Base-by-base conservation (phyloP, 1,140 invertebrate species). In the Cotesia glomerata region DNA sequence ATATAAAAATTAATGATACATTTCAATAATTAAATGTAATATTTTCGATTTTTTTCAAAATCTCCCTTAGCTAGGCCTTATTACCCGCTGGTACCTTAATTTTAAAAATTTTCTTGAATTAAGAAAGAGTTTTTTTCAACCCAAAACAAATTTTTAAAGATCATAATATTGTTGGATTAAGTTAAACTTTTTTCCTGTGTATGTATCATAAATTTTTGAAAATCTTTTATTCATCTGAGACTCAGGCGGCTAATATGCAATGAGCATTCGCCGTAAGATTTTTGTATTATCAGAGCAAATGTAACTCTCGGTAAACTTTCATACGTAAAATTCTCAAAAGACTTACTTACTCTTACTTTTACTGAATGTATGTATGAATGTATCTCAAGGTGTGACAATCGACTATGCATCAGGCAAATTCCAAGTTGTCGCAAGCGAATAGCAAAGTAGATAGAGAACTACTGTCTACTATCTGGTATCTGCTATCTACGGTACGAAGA, bases 251-350 rank as follows among this genome's bases (percentile, higher is more conserved):
- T 58, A 58, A 58, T 58, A 58, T 58, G 56, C 56, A 58, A 45
- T 58, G 56, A 58, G 56, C 16, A 58, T 58, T 58, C 9, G 11
- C 63, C 58, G 71, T 59, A 72, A 75, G 76, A 80, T 78, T 76
- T 45, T 62, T 72, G 73, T 72, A 81, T 82, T 82, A 83, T 79
- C 79, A 81, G 78, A 81, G 76, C 77, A 82, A 82, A 83, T 83
- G 82, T 83, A 80, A 81, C 79, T 81, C 79, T 76, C 74, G 74
- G 51, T 62, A 35, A 58, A 70, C 68, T 32, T 32, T 32, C 32
- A 59, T 64, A n/a, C 49, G 26, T 13, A 59, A 65, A 66, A 72
- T 72, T 72, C 71, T 63, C 63, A 72, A 16, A 18, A 16, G 51
- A 34, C 71, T 34, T 67, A 18, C 58, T 72, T 11, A 16, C 26